A percentile compares a stretch with the other conserved stretches of the same genome.
Evolutionary conservation across 2,888 invertebrate species (phyloP).

Genomic region (Ophraella communa): DNA sequence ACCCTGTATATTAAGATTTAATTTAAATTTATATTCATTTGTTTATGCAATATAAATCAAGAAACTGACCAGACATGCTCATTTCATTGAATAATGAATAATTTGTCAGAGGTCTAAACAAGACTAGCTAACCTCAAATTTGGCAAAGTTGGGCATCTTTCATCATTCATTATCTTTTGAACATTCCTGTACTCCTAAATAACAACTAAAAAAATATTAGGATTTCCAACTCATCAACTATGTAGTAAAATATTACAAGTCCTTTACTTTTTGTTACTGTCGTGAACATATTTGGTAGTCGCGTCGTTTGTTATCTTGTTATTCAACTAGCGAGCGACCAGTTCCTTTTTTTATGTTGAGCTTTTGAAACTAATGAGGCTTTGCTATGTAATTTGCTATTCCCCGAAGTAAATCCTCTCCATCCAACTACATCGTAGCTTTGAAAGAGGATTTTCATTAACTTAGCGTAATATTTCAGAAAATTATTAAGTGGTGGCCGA

Average conservation of each 20-base stretch:
- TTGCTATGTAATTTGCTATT: conserved; percentile 40
- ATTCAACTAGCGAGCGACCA: conserved; percentile 4
- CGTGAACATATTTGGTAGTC: neutral
- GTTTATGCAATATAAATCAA: too few species aligned
- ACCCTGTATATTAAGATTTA: too few species aligned
- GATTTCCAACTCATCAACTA: neutral
- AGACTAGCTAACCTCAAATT: too few species aligned
- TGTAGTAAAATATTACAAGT: neutral
- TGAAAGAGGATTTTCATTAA: conserved; percentile 41
- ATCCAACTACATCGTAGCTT: conserved; percentile 21
- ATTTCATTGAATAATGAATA: too few species aligned
- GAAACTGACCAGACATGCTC: too few species aligned
- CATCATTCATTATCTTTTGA: too few species aligned
- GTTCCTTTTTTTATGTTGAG: conserved; percentile 30
- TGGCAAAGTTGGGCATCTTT: too few species aligned
- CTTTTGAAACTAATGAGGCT: conserved; percentile 41
- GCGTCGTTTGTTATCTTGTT: neutral
- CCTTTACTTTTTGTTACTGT: conserved; percentile 2
- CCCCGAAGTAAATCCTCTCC: conserved; percentile 38
- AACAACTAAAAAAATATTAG: neutral
- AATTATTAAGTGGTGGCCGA: conserved; percentile 23
- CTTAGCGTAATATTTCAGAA: conserved; percentile 29
- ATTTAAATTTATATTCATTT: too few species aligned
- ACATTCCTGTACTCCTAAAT: too few species aligned
- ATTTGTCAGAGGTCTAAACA: too few species aligned